These are phyloP conservation scores for Huso huso DNA, from an alignment of 2,797 vertebrate genomes.

Conservation along the genomic window DNA sequence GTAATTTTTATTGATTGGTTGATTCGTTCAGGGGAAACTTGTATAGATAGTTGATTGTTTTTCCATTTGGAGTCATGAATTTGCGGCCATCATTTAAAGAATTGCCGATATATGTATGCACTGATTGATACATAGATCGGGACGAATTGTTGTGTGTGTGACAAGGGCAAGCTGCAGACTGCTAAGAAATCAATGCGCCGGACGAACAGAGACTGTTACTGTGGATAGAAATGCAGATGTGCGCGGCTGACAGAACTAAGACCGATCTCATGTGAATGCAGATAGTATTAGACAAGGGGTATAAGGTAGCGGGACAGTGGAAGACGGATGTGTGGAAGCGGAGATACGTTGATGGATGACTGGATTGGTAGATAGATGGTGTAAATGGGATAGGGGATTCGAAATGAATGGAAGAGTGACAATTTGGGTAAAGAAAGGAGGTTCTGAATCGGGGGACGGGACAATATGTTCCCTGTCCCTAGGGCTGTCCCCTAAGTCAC, in stretches of 20 bases:
- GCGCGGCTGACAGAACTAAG: conserved; percentile 22
- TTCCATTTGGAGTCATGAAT: no score
- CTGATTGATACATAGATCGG: no score
- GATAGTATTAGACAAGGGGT: conserved; percentile 35
- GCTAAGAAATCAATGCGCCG: background rate
- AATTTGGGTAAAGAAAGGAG: conserved; percentile 36
- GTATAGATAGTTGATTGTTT: no score
- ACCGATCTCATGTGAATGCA: conserved; percentile 40
- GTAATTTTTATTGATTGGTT: no score
- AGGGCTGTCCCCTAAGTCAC: conserved; percentile 13
- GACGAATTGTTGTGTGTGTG: background rate
- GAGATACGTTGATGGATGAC: conserved; percentile 24
- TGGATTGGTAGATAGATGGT: conserved; percentile 11
- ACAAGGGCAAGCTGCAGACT: background rate
- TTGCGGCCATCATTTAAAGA: no score
- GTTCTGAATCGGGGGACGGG: conserved; percentile 31
- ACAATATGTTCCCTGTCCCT: conserved; percentile 32
- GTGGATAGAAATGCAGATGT: conserved; percentile 16
- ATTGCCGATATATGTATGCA: no score
- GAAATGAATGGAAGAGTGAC: conserved; percentile 21
- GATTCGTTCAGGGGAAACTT: no score
- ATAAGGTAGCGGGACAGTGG: conserved; percentile 16
- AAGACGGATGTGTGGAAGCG: conserved; percentile 33
- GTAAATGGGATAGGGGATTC: conserved; percentile 12
- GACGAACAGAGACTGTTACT: conserved; percentile 10